Percentiles rank a stretch among this genome's conserved stretches.
These are phyloP conservation scores for Acrossocheilus fasciatus DNA, from an alignment of 2,797 vertebrate species.

Conservation along the genomic window DNA sequence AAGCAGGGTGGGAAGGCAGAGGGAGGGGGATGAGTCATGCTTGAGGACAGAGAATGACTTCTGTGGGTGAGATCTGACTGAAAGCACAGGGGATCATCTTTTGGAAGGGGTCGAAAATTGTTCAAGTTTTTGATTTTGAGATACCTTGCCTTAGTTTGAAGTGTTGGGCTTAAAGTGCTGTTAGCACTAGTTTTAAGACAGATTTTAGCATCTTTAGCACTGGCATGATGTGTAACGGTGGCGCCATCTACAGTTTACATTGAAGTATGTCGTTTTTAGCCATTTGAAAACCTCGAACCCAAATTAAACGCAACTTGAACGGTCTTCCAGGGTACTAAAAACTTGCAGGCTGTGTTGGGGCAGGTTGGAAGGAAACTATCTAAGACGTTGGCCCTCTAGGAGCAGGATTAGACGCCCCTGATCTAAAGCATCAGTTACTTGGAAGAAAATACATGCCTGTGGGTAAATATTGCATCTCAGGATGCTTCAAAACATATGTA, in stretches of 20 bases:
- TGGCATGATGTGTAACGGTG: neutral
- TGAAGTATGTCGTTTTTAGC: neutral
- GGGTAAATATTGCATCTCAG: neutral
- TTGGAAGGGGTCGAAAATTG: neutral
- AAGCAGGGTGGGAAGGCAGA: conserved; percentile 68
- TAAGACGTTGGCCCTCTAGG: neutral
- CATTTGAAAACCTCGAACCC: neutral
- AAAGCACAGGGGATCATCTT: neutral
- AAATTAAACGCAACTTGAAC: neutral
- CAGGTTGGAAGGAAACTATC: neutral
- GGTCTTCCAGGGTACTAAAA: neutral
- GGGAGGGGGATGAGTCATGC: conserved; percentile 74
- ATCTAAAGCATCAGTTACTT: neutral
- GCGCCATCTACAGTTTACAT: conserved; percentile 40
- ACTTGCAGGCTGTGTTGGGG: neutral
- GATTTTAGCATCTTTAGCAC: neutral
- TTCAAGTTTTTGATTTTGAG: conserved; percentile 4
- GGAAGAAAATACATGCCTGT: neutral
- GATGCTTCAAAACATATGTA: neutral
- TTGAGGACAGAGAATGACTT: conserved; percentile 61
- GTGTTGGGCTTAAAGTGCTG: neutral
- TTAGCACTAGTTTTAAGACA: neutral
- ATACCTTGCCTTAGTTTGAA: neutral
- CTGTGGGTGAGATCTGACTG: conserved; percentile 26
- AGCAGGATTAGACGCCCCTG: no score